Base-by-base conservation (phyloP, 1,140 invertebrate genomes). In the Adelges cooleyi region DNA sequence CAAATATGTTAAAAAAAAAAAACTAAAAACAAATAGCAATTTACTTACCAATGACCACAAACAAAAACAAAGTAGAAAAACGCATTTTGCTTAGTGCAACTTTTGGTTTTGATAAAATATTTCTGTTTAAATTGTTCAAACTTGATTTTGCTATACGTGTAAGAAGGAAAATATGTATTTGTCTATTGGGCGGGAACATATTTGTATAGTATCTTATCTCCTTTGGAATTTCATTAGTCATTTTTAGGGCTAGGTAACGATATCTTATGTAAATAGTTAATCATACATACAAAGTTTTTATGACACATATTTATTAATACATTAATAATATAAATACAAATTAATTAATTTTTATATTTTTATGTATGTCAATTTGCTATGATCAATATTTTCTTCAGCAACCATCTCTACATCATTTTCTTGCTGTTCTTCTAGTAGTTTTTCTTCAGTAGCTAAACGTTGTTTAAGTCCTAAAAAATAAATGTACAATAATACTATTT, bases 401-500 rank as follows among this genome's bases (percentile, higher is more conserved):
- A 52, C 51, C 56, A 62, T 48, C 42, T 33, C 42, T 8, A 33
- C 56, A n/a, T 48, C 56, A 48, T 62, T 48, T 33, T 62, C 42
- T 20, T 62, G 17, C 3, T 62, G 23, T 62, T 62, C 56, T 48
- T 62, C 56, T 15, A 62, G 56, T 10, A 62, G 18, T 62, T 62
- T 62, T 62, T 62, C 56, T 62, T 62, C 56, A 48, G 42, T 62
- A 8, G 25, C 42, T 25, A 62, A 46, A 62, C 56, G 56, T 33
- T 62, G 56, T 22, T 62, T 62, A 20, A 62, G 56, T 29, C 56
- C 56, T 62, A n/a, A n/a, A n/a, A n/a, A n/a, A n/a, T n/a, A n/a
- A n/a, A n/a, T n/a, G n/a, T n/a, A n/a, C n/a, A n/a, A n/a, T n/a
- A n/a, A n/a, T n/a, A n/a, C n/a, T n/a, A n/a, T n/a, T n/a, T n/a